Conservation (phyloP, 2,797 vertebrate genomes). For the Coilia nasus region DNA sequence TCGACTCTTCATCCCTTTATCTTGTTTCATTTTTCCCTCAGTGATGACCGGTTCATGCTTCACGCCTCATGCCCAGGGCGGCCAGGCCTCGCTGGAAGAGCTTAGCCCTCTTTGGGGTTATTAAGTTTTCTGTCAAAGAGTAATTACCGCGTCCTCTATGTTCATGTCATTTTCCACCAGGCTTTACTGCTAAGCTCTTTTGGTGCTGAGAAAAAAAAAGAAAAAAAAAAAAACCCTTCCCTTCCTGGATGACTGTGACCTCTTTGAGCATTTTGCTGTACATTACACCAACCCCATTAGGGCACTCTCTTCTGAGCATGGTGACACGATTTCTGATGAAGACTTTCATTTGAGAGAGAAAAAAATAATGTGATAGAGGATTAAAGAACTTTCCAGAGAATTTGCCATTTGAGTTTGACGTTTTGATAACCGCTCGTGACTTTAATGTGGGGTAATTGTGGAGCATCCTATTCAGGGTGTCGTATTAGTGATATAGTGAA, state of each 20-base stretch:
- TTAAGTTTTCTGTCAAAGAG: slow-evolving; percentile 56
- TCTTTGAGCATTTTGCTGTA: slow-evolving; percentile 42
- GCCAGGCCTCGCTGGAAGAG: slow-evolving; percentile 44
- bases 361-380: slow-evolving; percentile 43
- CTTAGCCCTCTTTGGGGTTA: slow-evolving; percentile 55
- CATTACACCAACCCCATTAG: slow-evolving; percentile 50
- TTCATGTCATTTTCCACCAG: slow-evolving; percentile 49
- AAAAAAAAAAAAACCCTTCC: slow-evolving; percentile 34
- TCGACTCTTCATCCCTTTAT: slow-evolving; percentile 22
- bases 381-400: slow-evolving; percentile 45
- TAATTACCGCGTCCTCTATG: slow-evolving; percentile 61
- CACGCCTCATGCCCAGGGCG: background rate
- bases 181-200: slow-evolving; percentile 49
- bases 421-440: slow-evolving; percentile 9
- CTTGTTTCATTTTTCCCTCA: slow-evolving; percentile 38
- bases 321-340: slow-evolving; percentile 57
- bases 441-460: slow-evolving; percentile 21
- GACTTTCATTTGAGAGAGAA: slow-evolving; percentile 31
- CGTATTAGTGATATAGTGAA: background rate
- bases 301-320: slow-evolving; percentile 57
- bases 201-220: background rate
- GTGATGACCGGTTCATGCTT: background rate
- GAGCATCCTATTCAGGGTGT: background rate
- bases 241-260: slow-evolving; percentile 38
- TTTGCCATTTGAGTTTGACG: slow-evolving; percentile 17